These are phyloP conservation scores for Microcebus lehilahytsara DNA, from an alignment of 2,113 vertebrate species.

Conservation along the genomic window DNA sequence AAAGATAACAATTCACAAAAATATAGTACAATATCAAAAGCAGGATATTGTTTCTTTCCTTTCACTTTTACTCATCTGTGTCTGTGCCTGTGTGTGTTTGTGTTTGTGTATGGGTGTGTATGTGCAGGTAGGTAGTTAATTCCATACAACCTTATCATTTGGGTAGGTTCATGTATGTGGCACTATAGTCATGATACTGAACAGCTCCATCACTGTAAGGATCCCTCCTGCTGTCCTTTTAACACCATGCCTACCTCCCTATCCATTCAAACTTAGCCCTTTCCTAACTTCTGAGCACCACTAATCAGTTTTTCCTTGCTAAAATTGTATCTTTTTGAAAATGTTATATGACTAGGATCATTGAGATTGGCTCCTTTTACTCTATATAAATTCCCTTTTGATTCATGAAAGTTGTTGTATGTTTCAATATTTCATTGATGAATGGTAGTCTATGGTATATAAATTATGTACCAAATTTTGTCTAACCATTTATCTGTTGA, in stretches of 20 bases:
- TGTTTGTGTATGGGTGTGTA: not conserved
- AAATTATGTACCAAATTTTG: not conserved
- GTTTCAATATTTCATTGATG: not conserved
- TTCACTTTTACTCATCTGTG: not conserved
- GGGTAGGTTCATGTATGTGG: not conserved
- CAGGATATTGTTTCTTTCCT: not conserved
- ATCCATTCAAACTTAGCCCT: not conserved
- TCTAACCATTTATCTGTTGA: not conserved
- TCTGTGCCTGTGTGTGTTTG: rapidly evolving
- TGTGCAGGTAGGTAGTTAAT: not conserved
- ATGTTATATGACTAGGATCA: not conserved
- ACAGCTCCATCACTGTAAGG: not conserved
- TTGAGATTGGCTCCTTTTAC: not conserved
- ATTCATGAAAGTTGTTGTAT: not conserved
- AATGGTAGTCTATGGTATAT: not conserved
- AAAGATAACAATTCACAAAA: not conserved
- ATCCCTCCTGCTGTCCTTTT: not conserved
- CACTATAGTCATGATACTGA: not conserved
- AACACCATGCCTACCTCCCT: not conserved
- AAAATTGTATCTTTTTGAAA: not conserved
- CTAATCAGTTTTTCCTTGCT: not conserved
- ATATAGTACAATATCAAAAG: not conserved
- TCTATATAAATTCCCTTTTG: not conserved
- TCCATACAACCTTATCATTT: not conserved
- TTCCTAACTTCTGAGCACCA: not conserved